Percentiles rank a stretch among this genome's conserved stretches.
These are phyloP conservation scores for Thomomys bottae DNA, from an alignment of 2,113 vertebrate species.

Conservation along the genomic window DNA sequence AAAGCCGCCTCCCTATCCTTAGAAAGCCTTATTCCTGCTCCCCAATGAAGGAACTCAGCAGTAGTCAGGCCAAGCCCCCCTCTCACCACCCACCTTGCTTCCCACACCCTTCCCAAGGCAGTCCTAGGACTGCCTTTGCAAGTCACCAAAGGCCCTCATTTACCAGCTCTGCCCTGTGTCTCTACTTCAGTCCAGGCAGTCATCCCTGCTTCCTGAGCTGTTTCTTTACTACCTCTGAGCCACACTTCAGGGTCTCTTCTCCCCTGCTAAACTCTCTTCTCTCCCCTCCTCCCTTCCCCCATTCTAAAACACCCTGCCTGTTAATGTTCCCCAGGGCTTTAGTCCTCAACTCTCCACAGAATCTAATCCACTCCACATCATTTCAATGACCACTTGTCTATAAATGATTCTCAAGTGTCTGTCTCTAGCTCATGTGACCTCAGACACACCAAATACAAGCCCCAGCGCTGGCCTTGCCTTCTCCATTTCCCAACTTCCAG, in stretches of 20 bases:
- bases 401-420: conserved; percentile 36
- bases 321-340: background rate
- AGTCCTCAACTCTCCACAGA: conserved; percentile 19
- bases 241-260: background rate
- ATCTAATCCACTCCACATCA: conserved; percentile 29
- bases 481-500: background rate
- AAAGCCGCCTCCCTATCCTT: background rate
- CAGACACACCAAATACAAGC: background rate
- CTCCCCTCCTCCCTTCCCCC: background rate
- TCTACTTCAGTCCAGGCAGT: background rate
- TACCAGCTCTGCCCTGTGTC: conserved; percentile 13
- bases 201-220: background rate
- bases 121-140: conserved; percentile 30
- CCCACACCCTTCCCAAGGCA: conserved; percentile 49
- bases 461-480: background rate
- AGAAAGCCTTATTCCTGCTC: background rate
- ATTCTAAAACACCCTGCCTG: background rate
- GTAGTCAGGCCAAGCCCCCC: background rate
- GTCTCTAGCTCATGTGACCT: background rate
- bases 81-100: conserved; percentile 37
- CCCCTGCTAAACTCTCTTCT: background rate
- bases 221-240: background rate
- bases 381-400: background rate
- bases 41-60: background rate
- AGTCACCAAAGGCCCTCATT: conserved; percentile 62